phyloP scores from a whole-genome alignment of 2,797 vertebrate species.

The Vespertilio murinus region DNA sequence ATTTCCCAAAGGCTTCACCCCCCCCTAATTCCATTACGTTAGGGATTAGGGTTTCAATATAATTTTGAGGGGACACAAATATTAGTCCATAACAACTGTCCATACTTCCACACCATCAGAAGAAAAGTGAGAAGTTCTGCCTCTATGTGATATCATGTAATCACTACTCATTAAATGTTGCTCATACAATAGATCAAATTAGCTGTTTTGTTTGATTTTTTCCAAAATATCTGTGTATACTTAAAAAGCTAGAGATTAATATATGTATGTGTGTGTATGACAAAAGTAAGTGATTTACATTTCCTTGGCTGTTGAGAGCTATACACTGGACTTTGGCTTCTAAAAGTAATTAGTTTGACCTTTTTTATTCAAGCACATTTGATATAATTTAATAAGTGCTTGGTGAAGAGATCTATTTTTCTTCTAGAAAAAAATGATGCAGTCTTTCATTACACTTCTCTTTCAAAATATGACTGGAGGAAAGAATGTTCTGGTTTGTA shows the following conservation, averaged over 20 bases:
- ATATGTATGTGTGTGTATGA: not conserved
- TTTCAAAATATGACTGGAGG: conserved; percentile 35
- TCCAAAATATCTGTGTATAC: not conserved
- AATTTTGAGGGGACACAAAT: not conserved
- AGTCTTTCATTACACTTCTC: conserved; percentile 39
- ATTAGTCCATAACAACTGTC: not conserved
- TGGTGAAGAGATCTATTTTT: conserved; percentile 39
- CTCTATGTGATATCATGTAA: not conserved
- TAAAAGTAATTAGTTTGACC: conserved; percentile 42
- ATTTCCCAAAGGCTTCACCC: not conserved
- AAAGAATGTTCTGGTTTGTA: conserved; percentile 6
- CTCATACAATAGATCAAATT: not conserved
- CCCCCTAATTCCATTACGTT: not conserved
- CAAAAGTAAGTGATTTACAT: not conserved
- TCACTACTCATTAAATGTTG: not conserved
- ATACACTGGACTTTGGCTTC: not conserved
- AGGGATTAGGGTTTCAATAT: not conserved
- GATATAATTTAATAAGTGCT: conserved; percentile 6
- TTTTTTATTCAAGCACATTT: not conserved
- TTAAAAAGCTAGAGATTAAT: not conserved
- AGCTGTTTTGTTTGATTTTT: not conserved
- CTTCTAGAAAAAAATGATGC: not conserved
- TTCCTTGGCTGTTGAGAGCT: conserved; percentile 7
- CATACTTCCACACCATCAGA: not conserved
- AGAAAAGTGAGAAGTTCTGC: not conserved